Evolutionary conservation across 2,113 vertebrate genomes (phyloP).

Genomic region (Sinocyclocheilus rhinocerous): DNA sequence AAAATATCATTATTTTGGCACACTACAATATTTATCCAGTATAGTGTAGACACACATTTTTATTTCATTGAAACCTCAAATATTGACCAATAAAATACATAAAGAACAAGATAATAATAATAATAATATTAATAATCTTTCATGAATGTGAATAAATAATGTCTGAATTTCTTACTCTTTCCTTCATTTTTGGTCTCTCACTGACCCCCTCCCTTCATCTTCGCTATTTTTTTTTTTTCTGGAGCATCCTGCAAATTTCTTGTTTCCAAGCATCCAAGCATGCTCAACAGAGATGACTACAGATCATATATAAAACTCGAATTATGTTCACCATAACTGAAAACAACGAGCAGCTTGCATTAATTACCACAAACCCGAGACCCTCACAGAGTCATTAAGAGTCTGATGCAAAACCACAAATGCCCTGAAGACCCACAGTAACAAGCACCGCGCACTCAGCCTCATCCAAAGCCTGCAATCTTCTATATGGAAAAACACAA

Average conservation of each 20-base stretch:
- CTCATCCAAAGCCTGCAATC: slow-evolving; percentile 13
- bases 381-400: slow-evolving; percentile 11
- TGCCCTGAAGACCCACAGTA: slow-evolving; percentile 22
- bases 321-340: slow-evolving; percentile 21
- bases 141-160: neutral
- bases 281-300: neutral
- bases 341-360: slow-evolving; percentile 2
- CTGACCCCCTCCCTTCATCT: neutral
- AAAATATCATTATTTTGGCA: too few species aligned
- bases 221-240: neutral
- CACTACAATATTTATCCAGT: too few species aligned
- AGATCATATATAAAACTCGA: slow-evolving; percentile 7
- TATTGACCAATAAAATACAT: too few species aligned
- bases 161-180: neutral
- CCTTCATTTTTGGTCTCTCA: neutral
- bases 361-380: slow-evolving; percentile 19
- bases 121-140: too few species aligned
- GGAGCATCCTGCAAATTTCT: neutral
- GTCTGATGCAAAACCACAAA: slow-evolving; percentile 20
- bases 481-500: neutral
- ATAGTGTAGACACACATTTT: too few species aligned
- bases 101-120: too few species aligned
- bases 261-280: neutral
- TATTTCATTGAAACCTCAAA: too few species aligned
- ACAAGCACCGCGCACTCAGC: slow-evolving; percentile 20